These are phyloP conservation scores for Synergus gifuensis DNA, from an alignment of 2,888 invertebrate genomes.

Conservation along the genomic window DNA sequence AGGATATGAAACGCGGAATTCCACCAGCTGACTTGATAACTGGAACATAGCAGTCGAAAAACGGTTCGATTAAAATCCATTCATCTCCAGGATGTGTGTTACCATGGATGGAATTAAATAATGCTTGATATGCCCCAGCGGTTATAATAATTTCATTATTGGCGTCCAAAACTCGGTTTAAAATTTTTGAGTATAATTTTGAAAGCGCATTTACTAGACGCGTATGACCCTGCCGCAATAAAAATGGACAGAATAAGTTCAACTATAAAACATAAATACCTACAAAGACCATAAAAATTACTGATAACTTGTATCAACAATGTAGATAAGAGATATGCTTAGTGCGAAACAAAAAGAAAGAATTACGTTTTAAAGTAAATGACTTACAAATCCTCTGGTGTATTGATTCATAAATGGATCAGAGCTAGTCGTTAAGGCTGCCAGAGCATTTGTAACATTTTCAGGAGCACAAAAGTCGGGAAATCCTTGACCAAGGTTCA, in stretches of 20 bases:
- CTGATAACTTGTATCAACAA: background rate
- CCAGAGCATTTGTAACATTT: slow-evolving; percentile 88
- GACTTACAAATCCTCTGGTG: slow-evolving; percentile 94
- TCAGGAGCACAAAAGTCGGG: slow-evolving; percentile 94
- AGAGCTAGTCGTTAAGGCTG: slow-evolving; percentile 83
- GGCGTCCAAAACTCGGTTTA: slow-evolving; percentile 88
- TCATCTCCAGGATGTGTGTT: slow-evolving; percentile 93
- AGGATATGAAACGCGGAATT: slow-evolving; percentile 90
- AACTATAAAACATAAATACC: background rate
- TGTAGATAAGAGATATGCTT: background rate
- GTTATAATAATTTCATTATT: slow-evolving; percentile 93
- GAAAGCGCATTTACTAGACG: slow-evolving; percentile 90
- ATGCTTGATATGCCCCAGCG: slow-evolving; percentile 95
- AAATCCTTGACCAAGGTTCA: slow-evolving; percentile 97
- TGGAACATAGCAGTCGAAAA: slow-evolving; percentile 98
- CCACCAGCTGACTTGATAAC: slow-evolving; percentile 95
- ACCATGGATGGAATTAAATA: slow-evolving; percentile 92
- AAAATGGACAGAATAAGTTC: background rate
- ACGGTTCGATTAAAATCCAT: slow-evolving; percentile 98
- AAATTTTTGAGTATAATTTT: slow-evolving; percentile 90
- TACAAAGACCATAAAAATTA: background rate
- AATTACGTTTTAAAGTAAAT: background rate
- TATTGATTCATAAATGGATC: slow-evolving; percentile 94
- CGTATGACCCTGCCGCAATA: slow-evolving; percentile 91
- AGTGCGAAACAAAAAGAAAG: no score